Evolutionary conservation across 2,888 invertebrate species (phyloP).

Genomic region (Magallana nippona): DNA sequence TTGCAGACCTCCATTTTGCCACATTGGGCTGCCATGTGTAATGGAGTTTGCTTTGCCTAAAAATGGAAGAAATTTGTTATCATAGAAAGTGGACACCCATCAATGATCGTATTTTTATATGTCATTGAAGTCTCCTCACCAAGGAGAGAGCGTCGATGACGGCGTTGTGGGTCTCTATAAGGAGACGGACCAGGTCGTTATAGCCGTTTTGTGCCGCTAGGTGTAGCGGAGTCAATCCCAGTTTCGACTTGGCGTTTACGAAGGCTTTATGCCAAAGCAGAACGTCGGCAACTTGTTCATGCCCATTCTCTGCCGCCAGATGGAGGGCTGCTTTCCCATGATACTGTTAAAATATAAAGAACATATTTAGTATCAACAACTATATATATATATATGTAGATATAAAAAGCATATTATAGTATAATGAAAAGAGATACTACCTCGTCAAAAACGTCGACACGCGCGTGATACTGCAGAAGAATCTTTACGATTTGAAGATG

Average conservation of each 20-base stretch:
- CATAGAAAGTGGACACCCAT: no score
- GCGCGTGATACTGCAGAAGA: conserved; percentile 94
- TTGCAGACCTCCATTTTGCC: conserved; percentile 98
- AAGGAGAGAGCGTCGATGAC: conserved; percentile 96
- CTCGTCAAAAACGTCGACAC: conserved; percentile 98
- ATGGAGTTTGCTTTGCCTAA: conserved; percentile 95
- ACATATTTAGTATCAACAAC: not conserved
- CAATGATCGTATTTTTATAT: no score
- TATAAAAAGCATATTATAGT: not conserved
- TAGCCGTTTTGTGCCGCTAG: conserved; percentile 98
- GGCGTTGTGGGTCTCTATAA: conserved; percentile 96
- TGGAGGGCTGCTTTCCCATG: conserved; percentile 92
- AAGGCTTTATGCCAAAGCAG: conserved; percentile 97
- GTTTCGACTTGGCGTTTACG: conserved; percentile 98
- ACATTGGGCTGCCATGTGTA: conserved; percentile 97
- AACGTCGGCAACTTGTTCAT: conserved; percentile 84
- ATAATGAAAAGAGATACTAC: conserved; percentile 82
- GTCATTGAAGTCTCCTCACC: conserved; percentile 74
- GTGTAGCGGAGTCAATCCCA: conserved; percentile 97
- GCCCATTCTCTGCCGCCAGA: conserved; percentile 93
- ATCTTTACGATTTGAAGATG: conserved; percentile 93
- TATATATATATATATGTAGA: no score
- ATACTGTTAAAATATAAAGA: conserved; percentile 59
- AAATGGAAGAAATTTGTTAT: conserved; percentile 43
- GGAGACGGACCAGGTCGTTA: conserved; percentile 91